A percentile compares a stretch with the other conserved stretches of the same genome.
These are phyloP conservation scores for Sitta carolinensis DNA, from an alignment of 2,797 vertebrate genomes.

Conservation along the genomic window DNA sequence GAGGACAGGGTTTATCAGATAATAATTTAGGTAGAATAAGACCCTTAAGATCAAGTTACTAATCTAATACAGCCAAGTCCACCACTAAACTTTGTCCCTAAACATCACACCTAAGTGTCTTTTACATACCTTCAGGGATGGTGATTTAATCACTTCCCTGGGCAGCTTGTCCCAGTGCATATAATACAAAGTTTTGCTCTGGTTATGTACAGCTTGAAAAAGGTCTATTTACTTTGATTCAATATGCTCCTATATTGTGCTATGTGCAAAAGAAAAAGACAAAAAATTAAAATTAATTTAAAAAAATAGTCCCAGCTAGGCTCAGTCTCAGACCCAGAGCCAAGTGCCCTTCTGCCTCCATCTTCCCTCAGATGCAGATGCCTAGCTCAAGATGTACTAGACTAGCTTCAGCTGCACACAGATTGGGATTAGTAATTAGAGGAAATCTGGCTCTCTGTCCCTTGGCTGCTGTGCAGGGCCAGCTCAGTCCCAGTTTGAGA, in stretches of 20 bases:
- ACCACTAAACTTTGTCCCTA: not conserved
- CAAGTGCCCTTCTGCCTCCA: not conserved
- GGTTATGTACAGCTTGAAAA: not conserved
- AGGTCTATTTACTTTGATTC: not conserved
- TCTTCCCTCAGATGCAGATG: not conserved
- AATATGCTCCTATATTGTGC: not conserved
- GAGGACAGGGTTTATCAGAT: not conserved
- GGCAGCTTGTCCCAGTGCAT: not conserved
- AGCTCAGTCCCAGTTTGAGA: not conserved
- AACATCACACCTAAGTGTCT: not conserved
- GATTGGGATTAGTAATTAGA: not conserved
- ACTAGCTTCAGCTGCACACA: not conserved
- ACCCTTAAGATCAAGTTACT: not conserved
- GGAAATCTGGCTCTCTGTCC: not conserved
- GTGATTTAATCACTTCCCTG: not conserved
- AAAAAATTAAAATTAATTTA: not conserved
- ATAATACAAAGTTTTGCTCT: not conserved
- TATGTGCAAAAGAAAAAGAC: not conserved
- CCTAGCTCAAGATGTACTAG: not conserved
- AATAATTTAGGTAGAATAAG: not conserved
- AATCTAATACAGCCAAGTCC: not conserved
- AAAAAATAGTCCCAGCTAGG: not conserved
- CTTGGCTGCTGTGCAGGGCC: not conserved
- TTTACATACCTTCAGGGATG: not conserved
- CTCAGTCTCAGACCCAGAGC: not conserved